Base-by-base conservation (phyloP, 1,140 invertebrate species). In the Ceratina japonica region DNA sequence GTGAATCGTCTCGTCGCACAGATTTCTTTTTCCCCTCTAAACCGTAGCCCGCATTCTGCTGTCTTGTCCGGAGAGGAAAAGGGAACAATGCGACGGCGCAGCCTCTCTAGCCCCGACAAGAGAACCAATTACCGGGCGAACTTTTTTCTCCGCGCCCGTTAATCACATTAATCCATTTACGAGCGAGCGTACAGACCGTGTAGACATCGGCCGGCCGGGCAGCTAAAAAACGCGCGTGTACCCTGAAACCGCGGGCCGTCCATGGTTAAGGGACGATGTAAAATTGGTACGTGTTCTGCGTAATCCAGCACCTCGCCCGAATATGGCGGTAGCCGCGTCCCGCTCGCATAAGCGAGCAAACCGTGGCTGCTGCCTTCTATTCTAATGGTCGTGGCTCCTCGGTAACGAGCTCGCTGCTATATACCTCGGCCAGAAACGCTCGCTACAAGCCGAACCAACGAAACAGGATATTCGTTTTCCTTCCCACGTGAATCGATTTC, bases 221-320 rank as follows among this genome's bases (percentile, higher is more conserved):
- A 10, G 44, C 75, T 31, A 71, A 78, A 56, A 78, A 78, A 78
- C 75, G 24, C 51, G 52, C 75, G 75, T 63, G 61, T 72, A 71
- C 59, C 44, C 2, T 22, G 37, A 58, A 31, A 52, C 58, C 27
- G 24, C 56, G 20, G 61, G 49, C 22, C 20, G 8, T 31, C 52
- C 63, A 37, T 54, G 63, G n/a, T 44, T 44, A n/a, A 49, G 44
- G 61, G 68, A 68, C 69, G 44, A 78, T 78, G 75, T 79, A 79
- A 79, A 79, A 79, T 79, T 73, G 77, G 61, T 79, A 79, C 77
- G 77, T 79, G 77, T 79, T 79, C 77, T 79, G 77, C 77, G 77
- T 79, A 79, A 79, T 79, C 71, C 77, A 79, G 77, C 77, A 79
- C 77, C 77, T 79, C 62, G 62, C 18, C 77, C 77, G 77, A 79